Conservation (phyloP, 2,888 invertebrate genomes). For the Malacosoma neustria region DNA sequence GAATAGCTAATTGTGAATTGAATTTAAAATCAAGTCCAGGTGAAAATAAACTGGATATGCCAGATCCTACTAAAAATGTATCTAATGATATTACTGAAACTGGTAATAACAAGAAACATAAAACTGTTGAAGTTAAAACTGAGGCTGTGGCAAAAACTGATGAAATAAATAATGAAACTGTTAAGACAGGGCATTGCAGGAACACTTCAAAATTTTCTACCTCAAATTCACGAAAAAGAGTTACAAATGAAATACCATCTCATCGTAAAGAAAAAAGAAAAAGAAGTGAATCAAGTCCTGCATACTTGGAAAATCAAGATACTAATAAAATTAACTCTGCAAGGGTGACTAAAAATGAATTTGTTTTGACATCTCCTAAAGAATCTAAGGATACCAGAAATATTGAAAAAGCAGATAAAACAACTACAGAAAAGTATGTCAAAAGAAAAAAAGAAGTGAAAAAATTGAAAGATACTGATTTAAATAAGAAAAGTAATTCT, state of each 20-base stretch:
- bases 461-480: slow-evolving; percentile 27
- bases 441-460: slow-evolving; percentile 48
- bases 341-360: too few species aligned
- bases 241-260: slow-evolving; percentile 51
- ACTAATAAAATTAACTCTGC: slow-evolving; percentile 36
- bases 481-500: slow-evolving; percentile 29
- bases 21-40: slow-evolving; percentile 15
- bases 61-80: background rate
- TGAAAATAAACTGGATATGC: slow-evolving; percentile 10
- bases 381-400: slow-evolving; percentile 32
- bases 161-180: slow-evolving; percentile 12
- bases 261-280: slow-evolving; percentile 68
- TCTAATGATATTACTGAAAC: slow-evolving; percentile 1
- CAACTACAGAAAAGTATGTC: slow-evolving; percentile 53
- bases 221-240: slow-evolving; percentile 48
- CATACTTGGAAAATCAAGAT: slow-evolving; percentile 24
- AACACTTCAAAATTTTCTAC: slow-evolving; percentile 9
- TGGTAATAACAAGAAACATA: slow-evolving; percentile 8
- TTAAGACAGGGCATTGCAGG: slow-evolving; percentile 4
- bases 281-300: slow-evolving; percentile 37
- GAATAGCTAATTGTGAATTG: slow-evolving; percentile 25
- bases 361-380: slow-evolving; percentile 33
- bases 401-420: slow-evolving; percentile 29
- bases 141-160: slow-evolving; percentile 4
- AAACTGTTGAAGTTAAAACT: slow-evolving; percentile 7